Evolutionary conservation across 2,797 vertebrate species (phyloP).

Genomic region (Microctenopoma stevenorrisi): DNA sequence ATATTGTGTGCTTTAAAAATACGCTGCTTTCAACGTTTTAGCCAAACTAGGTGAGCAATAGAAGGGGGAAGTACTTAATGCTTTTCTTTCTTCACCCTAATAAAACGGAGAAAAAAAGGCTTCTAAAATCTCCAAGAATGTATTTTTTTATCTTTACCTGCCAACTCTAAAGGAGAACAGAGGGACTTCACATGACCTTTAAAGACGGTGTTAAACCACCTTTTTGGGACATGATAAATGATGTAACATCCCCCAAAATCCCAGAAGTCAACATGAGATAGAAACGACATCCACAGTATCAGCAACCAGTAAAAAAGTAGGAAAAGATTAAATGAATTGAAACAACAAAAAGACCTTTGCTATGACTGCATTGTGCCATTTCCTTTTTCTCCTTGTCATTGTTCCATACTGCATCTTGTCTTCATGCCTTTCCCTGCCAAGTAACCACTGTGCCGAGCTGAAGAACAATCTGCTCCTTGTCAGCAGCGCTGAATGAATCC

Average conservation of each 20-base stretch:
- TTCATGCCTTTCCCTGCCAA: conserved; percentile 56
- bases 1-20: conserved; percentile 12
- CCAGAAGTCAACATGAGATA: conserved; percentile 33
- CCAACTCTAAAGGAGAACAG: conserved; percentile 57
- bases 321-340: conserved; percentile 57
- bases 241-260: conserved; percentile 49
- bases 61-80: conserved; percentile 43
- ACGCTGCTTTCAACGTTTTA: conserved; percentile 38
- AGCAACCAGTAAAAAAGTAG: conserved; percentile 33
- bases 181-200: conserved; percentile 62
- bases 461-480: conserved; percentile 72
- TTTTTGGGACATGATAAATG: conserved; percentile 63
- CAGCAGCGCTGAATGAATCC: conserved; percentile 71
- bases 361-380: conserved; percentile 34
- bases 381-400: conserved; percentile 44
- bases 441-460: conserved; percentile 46
- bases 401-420: conserved; percentile 43
- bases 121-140: conserved; percentile 44
- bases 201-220: conserved; percentile 57
- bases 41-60: conserved; percentile 27
- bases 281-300: conserved; percentile 24
- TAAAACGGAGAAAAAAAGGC: conserved; percentile 38
- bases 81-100: conserved; percentile 52
- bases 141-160: conserved; percentile 61
- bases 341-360: conserved; percentile 48